Conservation (phyloP, 2,113 vertebrate genomes). For the Saguinus imperator region DNA sequence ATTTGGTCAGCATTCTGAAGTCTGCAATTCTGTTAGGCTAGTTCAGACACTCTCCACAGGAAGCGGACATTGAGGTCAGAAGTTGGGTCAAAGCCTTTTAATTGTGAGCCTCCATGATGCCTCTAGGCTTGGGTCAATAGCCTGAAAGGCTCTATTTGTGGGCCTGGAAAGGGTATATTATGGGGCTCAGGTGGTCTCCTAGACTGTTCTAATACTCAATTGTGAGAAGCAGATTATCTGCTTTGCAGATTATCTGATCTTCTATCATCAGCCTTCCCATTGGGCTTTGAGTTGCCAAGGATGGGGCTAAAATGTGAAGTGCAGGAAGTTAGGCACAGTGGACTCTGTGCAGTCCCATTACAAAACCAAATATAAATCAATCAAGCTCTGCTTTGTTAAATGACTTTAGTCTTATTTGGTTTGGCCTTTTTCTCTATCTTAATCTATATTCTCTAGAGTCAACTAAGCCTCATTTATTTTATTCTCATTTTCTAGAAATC, state of each 20-base stretch:
- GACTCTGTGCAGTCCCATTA: not conserved
- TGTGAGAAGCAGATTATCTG: conserved; percentile 76
- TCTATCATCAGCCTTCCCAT: conserved; percentile 64
- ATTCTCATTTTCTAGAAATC: conserved; percentile 24
- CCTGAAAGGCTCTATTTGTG: conserved; percentile 43
- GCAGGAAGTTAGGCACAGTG: conserved; percentile 14
- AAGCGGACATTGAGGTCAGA: conserved; percentile 76
- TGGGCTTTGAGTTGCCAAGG: conserved; percentile 59
- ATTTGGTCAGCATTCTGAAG: conserved; percentile 51
- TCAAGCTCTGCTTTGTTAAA: conserved; percentile 32
- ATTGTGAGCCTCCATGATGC: conserved; percentile 69
- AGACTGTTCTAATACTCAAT: conserved; percentile 71
- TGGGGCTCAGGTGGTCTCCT: conserved; percentile 74
- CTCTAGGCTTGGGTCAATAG: conserved; percentile 74
- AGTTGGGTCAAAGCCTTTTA: conserved; percentile 80
- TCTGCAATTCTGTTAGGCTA: conserved; percentile 52
- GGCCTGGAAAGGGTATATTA: conserved; percentile 56
- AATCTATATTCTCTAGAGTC: conserved; percentile 63
- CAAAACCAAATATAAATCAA: conserved; percentile 35
- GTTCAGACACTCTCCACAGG: conserved; percentile 71
- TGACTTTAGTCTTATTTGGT: conserved; percentile 45
- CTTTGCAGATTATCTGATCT: conserved; percentile 77
- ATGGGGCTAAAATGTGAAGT: not conserved
- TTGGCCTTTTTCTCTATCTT: conserved; percentile 49
- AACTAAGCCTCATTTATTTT: conserved; percentile 47